Evolutionary conservation across 2,888 invertebrate species (phyloP).

Genomic region (Pheosia gnoma): DNA sequence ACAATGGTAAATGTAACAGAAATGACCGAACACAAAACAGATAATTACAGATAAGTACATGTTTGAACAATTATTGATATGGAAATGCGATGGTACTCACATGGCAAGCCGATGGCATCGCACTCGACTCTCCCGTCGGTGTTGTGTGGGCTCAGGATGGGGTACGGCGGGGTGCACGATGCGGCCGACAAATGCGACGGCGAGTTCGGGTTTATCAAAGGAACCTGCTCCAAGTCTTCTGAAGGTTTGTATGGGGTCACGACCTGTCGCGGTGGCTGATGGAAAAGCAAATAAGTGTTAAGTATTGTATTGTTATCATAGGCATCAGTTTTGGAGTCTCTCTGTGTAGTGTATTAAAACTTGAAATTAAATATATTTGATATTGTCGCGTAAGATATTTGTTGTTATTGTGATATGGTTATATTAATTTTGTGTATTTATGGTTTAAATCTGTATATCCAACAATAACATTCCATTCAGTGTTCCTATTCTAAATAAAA

Average conservation of each 20-base stretch:
- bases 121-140: constrained; percentile 29
- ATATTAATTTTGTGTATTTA: too few species aligned
- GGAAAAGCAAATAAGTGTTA: neutral
- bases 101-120: constrained; percentile 55
- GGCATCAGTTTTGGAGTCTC: too few species aligned
- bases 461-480: too few species aligned
- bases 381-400: too few species aligned
- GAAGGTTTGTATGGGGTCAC: constrained; percentile 95
- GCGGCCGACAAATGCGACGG: constrained; percentile 73
- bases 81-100: constrained; percentile 40
- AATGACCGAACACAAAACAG: too few species aligned
- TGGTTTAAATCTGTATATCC: too few species aligned
- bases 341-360: too few species aligned
- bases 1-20: too few species aligned
- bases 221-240: constrained; percentile 90
- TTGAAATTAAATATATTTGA: too few species aligned
- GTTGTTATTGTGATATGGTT: too few species aligned
- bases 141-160: constrained; percentile 49
- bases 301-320: neutral
- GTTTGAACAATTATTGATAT: too few species aligned
- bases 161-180: constrained; percentile 62
- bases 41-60: too few species aligned
- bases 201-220: constrained; percentile 84
- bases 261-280: constrained; percentile 92
- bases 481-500: neutral